Evolutionary conservation across 2,888 invertebrate species (phyloP).

Genomic region (Leucophenga montana): DNA sequence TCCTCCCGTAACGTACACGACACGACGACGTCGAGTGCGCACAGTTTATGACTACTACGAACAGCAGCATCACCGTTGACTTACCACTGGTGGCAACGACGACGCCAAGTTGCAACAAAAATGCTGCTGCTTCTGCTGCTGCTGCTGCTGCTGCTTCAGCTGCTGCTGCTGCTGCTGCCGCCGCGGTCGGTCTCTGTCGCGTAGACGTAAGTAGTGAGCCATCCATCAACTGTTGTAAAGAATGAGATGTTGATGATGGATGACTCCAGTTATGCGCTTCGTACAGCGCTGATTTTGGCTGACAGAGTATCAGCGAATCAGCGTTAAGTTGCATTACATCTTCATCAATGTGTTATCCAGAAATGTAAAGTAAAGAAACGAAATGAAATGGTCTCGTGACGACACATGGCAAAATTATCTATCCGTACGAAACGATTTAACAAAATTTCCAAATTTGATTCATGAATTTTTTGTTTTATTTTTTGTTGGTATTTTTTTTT

Average conservation of each 20-base stretch:
- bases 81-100: conserved; percentile 54
- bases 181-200: conserved; percentile 67
- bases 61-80: conserved; percentile 67
- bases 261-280: neutral
- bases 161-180: conserved; percentile 46
- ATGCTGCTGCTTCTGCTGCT: conserved; percentile 28
- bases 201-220: conserved; percentile 67
- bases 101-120: conserved; percentile 53
- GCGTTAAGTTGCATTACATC: neutral
- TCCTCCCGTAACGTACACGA: conserved; percentile 44
- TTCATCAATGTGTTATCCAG: neutral
- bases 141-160: conserved; percentile 39
- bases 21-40: conserved; percentile 16
- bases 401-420: conserved; percentile 11
- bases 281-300: neutral
- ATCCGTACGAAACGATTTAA: conserved; percentile 9
- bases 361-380: conserved; percentile 1
- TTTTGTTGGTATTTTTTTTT: neutral
- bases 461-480: neutral
- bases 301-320: neutral
- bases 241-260: conserved; percentile 1
- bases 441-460: conserved; percentile 13
- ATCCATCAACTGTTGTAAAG: neutral
- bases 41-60: conserved; percentile 59
- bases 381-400: conserved; percentile 15